Base-by-base conservation (phyloP, 1,140 invertebrate genomes). In the Saccostrea cuccullata region DNA sequence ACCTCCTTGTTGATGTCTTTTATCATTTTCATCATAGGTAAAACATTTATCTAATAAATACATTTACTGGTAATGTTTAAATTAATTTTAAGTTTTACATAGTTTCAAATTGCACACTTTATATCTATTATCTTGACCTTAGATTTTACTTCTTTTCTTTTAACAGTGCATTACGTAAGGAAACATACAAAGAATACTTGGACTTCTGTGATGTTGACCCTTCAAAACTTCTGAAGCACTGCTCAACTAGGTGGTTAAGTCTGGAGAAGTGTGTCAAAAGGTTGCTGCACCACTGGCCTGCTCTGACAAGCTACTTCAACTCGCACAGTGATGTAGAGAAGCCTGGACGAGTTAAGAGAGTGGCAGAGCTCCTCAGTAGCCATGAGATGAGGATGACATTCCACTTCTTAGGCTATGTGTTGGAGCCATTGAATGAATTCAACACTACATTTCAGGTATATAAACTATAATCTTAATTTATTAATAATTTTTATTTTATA, bases 151-250 rank as follows among this genome's bases (percentile, higher is more conserved):
- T 17, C n/a, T 17, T 73, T 73, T 73, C 30, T 36, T 36, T 36
- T 36, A 36, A 36, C 70, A 73, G 70, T n/a, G 12, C 70, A 73
- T 15, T 15, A 12, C 11, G 89, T 26, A 88, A 86, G 30, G 86
- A 90, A 20, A 17, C 26, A 2, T 88, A 89, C 60, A 87, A 77
- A n/a, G 40, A 36, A 60, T 88, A 88, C 58, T 77, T 91, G 55
- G 89, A 86, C 23, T 88, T 88, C 26, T 86, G 17, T 86, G 88
- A 89, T 36, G 56, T 88, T n/a, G 87, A 92, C 20, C 86, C 90
- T 77, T 0, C 82, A 11, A 90, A 90, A 55, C 89, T 92, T 17
- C 11, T 90, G n/a, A 90, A 90, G 84, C 87, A 91, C 85, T 87
- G 70, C 11, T 58, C 56, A 58, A 58, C 56, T 1, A 58, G 56